A percentile compares a stretch with the other conserved stretches of the same genome.
Evolutionary conservation across 1,140 invertebrate species (phyloP).

Genomic region (Drosophila truncata): DNA sequence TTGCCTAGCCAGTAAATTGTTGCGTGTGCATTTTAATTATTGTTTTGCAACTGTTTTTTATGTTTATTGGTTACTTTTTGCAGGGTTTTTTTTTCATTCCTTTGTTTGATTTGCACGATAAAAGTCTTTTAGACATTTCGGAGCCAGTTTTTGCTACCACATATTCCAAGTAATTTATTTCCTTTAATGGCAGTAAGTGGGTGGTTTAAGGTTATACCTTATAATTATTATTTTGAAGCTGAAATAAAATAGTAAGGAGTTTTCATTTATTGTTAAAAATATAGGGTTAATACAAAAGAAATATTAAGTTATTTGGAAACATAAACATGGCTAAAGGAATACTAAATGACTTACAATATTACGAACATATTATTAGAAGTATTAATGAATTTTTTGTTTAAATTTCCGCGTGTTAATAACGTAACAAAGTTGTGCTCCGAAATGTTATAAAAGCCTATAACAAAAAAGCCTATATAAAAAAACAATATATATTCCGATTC

Average conservation of each 20-base stretch:
- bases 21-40: constrained; percentile 74
- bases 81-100: neutral
- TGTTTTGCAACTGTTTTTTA: constrained; percentile 64
- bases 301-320: neutral
- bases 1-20: constrained; percentile 52
- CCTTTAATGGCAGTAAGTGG: constrained; percentile 8
- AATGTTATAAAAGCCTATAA: too few species aligned
- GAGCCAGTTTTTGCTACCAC: neutral
- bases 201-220: neutral
- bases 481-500: neutral
- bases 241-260: neutral
- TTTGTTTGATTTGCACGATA: constrained; percentile 14
- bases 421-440: too few species aligned
- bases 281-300: neutral
- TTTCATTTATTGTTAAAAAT: neutral
- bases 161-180: constrained; percentile 24
- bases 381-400: too few species aligned
- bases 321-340: too few species aligned
- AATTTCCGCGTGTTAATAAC: too few species aligned
- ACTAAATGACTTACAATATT: too few species aligned
- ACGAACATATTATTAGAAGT: too few species aligned
- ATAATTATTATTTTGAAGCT: neutral
- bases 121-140: constrained; percentile 2
- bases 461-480: neutral
- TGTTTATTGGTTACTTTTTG: constrained; percentile 42